These are phyloP conservation scores for Salvelinus fontinalis DNA, from an alignment of 2,113 vertebrate species.

Conservation along the genomic window DNA sequence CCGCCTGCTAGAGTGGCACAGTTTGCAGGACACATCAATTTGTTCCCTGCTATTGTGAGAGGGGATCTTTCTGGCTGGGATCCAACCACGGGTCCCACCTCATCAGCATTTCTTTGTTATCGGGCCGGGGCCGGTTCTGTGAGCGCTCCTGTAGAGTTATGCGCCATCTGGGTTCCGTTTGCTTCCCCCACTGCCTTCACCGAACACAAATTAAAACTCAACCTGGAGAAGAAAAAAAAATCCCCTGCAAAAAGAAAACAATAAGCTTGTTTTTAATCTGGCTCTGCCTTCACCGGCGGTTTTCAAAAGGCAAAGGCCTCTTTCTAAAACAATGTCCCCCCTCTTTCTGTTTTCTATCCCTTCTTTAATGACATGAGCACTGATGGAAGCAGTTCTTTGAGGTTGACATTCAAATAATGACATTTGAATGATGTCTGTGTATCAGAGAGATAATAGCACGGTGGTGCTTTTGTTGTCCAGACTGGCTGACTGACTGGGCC, in stretches of 20 bases:
- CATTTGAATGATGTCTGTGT: conserved; percentile 99
- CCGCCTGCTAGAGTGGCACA: conserved; percentile 84
- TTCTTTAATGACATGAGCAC: conserved; percentile 88
- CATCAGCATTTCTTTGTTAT: conserved; percentile 99
- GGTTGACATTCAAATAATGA: conserved; percentile 99
- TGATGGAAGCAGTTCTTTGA: conserved; percentile 98
- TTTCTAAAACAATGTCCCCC: conserved; percentile 98
- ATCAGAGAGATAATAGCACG: conserved; percentile 82
- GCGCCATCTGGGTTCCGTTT: conserved; percentile 90
- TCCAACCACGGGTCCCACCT: conserved; percentile 79
- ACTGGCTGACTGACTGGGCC: conserved; percentile 33
- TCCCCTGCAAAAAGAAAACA: conserved; percentile 93
- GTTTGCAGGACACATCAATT: conserved; percentile 94
- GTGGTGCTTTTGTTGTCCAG: conserved; percentile 65
- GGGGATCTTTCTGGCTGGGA: conserved; percentile 85
- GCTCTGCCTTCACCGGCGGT: conserved; percentile 88
- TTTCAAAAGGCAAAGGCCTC: conserved; percentile 87
- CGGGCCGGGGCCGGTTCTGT: conserved; percentile 84
- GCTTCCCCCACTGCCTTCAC: conserved; percentile 83
- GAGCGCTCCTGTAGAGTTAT: conserved; percentile 85
- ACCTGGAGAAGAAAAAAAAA: conserved; percentile 73
- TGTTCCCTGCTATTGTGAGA: conserved; percentile 91
- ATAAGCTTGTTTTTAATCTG: conserved; percentile 98
- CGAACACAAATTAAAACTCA: conserved; percentile 96
- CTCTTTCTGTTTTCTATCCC: conserved; percentile 66